These are phyloP conservation scores for Alosa alosa DNA, from an alignment of 2,113 vertebrate genomes.

Conservation along the genomic window DNA sequence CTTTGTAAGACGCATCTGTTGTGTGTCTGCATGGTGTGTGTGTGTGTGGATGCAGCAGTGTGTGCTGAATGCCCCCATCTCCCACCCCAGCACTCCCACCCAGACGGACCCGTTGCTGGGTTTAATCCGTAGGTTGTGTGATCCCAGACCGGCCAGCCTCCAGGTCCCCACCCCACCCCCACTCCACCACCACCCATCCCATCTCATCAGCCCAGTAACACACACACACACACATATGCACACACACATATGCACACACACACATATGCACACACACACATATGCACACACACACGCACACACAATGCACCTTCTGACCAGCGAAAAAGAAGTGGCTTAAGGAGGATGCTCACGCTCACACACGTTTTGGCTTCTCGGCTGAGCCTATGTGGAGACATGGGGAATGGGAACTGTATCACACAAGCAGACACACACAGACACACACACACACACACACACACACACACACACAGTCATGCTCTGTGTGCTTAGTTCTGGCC, in stretches of 20 bases:
- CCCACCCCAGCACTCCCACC: conserved; percentile 49
- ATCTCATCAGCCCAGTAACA: conserved; percentile 63
- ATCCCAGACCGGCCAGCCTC: conserved; percentile 53
- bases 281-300: no score
- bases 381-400: no score
- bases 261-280: background rate
- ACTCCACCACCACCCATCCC: conserved; percentile 61
- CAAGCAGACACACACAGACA: background rate
- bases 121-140: conserved; percentile 62
- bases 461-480: background rate
- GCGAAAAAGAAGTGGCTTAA: no score
- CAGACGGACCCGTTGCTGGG: conserved; percentile 63
- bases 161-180: conserved; percentile 41
- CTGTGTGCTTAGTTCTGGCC: no score
- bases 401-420: no score
- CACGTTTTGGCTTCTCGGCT: no score
- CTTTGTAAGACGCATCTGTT: conserved; percentile 66
- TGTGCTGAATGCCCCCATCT: conserved; percentile 38
- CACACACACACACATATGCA: conserved; percentile 44
- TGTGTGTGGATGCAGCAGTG: background rate
- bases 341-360: no score
- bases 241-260: conserved; percentile 15
- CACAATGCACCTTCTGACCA: no score
- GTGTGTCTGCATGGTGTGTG: conserved; percentile 55
- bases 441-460: background rate